Conservation (phyloP, 2,113 vertebrate species). For the Prunella fulvescens region DNA sequence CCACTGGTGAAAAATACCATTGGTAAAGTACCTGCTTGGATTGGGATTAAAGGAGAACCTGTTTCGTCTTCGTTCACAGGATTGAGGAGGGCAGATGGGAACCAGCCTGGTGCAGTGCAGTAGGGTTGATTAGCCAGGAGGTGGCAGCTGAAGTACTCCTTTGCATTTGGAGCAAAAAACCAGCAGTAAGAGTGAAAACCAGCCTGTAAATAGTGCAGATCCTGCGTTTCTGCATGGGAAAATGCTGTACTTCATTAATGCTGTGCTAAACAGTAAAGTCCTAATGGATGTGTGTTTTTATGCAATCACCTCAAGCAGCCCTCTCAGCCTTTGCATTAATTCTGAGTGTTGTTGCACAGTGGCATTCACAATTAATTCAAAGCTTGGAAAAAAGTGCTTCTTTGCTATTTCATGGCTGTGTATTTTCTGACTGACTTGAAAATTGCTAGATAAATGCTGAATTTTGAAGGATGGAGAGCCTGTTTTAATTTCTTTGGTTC, state of each 20-base stretch:
- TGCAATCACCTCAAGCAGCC: not conserved
- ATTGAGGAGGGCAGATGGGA: not conserved
- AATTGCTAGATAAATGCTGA: not conserved
- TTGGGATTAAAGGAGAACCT: not conserved
- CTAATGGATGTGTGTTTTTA: not conserved
- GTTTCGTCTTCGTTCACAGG: not conserved
- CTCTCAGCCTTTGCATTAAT: not conserved
- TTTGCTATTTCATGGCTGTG: conserved; percentile 1
- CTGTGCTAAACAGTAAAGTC: not conserved
- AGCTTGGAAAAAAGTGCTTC: conserved; percentile 5
- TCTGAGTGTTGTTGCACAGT: not conserved
- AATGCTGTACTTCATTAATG: conserved; percentile 27
- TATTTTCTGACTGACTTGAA: conserved; percentile 12
- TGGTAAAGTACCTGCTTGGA: not conserved
- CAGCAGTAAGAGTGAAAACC: not conserved
- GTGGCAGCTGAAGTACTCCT: conserved; percentile 54
- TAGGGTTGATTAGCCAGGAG: conserved; percentile 37
- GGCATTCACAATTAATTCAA: conserved; percentile 22
- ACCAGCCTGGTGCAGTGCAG: not conserved
- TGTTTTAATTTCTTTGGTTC: not conserved
- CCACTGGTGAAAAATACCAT: not conserved
- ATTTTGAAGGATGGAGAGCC: not conserved
- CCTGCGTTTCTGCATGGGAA: not conserved
- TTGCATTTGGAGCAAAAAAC: not conserved
- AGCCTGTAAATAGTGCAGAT: not conserved